Evolutionary conservation across 2,888 invertebrate genomes (phyloP).

Genomic region (Alcis repandata): DNA sequence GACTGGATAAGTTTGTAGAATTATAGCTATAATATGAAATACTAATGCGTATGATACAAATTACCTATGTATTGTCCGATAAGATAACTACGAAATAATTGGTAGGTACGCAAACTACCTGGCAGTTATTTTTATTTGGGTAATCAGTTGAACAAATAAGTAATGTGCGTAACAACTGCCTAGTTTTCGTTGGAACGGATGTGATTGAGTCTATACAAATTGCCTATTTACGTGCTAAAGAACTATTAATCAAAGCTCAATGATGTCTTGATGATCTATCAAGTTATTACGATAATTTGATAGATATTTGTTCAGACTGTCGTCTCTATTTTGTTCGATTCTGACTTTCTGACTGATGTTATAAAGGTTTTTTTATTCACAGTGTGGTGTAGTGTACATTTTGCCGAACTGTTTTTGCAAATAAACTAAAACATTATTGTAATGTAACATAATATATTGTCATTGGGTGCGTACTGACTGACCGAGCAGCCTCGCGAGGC

Average conservation of each 20-base stretch:
- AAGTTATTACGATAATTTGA: constrained; percentile 26
- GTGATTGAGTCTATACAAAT: constrained; percentile 33
- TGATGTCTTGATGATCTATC: constrained; percentile 36
- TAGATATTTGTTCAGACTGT: constrained; percentile 23
- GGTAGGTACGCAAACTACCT: background rate
- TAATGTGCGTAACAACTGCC: background rate
- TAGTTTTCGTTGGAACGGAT: constrained; percentile 6
- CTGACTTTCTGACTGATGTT: background rate
- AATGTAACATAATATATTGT: too few relatives aligned
- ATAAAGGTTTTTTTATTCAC: background rate
- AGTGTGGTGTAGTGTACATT: too few relatives aligned
- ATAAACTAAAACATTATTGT: too few relatives aligned
- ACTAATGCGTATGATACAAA: too few relatives aligned
- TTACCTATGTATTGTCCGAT: too few relatives aligned
- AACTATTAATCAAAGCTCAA: constrained; percentile 32
- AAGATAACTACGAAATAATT: background rate
- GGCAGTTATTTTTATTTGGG: background rate
- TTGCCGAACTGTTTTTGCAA: too few relatives aligned
- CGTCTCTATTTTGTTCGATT: constrained; percentile 11
- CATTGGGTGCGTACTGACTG: too few relatives aligned
- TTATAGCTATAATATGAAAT: too few relatives aligned
- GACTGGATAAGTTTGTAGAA: too few relatives aligned
- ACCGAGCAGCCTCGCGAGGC: too few relatives aligned
- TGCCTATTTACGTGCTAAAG: constrained; percentile 28
- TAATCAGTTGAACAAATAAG: background rate